Conservation (phyloP, 2,113 vertebrate genomes). For the Laterallus jamaicensis region DNA sequence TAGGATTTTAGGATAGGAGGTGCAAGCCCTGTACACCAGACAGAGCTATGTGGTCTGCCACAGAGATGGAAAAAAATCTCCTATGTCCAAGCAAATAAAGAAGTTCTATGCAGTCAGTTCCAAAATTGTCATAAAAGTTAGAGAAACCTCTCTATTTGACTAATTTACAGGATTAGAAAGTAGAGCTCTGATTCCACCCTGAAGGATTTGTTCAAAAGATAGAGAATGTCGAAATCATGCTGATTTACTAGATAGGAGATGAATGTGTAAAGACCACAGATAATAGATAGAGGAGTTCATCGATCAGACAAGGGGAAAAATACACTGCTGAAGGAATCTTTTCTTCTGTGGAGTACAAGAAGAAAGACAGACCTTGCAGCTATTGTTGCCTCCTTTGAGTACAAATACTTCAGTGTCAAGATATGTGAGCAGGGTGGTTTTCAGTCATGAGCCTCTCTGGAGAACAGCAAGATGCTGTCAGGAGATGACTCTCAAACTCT, state of each 20-base stretch:
- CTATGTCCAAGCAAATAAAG: not conserved
- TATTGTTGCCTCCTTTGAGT: constrained; percentile 16
- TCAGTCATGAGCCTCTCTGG: not conserved
- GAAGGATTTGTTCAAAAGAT: constrained; percentile 22
- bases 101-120: not conserved
- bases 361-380: not conserved
- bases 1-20: too few species aligned
- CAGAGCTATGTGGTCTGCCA: not conserved
- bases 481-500: not conserved
- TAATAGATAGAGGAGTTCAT: constrained; percentile 2
- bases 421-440: not conserved
- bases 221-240: constrained; percentile 38
- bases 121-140: not conserved
- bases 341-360: not conserved
- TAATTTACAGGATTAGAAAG: constrained; percentile 22
- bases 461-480: not conserved
- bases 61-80: not conserved
- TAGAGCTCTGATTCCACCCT: not conserved
- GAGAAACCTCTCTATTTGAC: not conserved
- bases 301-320: not conserved
- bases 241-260: not conserved
- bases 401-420: not conserved
- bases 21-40: not conserved
- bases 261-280: not conserved
- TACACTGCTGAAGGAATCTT: not conserved